Evolutionary conservation across 1,140 invertebrate genomes (phyloP).

Genomic region (Ceratoteleas bidentatus): DNA sequence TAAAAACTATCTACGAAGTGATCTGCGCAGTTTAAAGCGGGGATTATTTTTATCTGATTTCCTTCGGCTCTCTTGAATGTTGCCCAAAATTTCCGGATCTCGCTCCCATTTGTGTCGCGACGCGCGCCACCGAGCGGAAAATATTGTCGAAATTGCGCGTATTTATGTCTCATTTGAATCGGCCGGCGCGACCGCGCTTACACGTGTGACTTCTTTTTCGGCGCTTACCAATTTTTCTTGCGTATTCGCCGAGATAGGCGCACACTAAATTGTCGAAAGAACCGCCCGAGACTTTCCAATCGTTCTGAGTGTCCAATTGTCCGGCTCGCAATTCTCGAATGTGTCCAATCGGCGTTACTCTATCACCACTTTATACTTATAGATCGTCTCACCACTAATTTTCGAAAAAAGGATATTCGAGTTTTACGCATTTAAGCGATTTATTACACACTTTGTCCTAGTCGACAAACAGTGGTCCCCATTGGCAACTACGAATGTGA

Average conservation of each 20-base stretch:
- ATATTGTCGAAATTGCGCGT: not conserved
- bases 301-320: constrained; percentile 54
- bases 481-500: too few relatives aligned
- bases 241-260: constrained; percentile 47
- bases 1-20: constrained; percentile 10
- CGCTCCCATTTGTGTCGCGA: constrained; percentile 1
- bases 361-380: constrained; percentile 46
- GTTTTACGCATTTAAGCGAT: not conserved
- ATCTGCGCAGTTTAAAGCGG: not conserved
- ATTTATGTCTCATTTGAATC: constrained; percentile 6
- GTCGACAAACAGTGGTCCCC: too few relatives aligned
- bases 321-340: constrained; percentile 50
- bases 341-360: constrained; percentile 44
- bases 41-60: constrained; percentile 45
- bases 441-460: too few relatives aligned
- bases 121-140: not conserved
- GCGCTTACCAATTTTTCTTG: constrained; percentile 40
- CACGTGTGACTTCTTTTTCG: constrained; percentile 22
- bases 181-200: not conserved
- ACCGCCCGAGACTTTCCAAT: constrained; percentile 43
- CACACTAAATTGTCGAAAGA: constrained; percentile 58
- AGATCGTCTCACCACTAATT: constrained; percentile 41
- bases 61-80: constrained; percentile 6
- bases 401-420: constrained; percentile 33
- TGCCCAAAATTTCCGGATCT: constrained; percentile 5